phyloP scores from a whole-genome alignment of 2,888 invertebrate species.

The Stenichneumon culpator region DNA sequence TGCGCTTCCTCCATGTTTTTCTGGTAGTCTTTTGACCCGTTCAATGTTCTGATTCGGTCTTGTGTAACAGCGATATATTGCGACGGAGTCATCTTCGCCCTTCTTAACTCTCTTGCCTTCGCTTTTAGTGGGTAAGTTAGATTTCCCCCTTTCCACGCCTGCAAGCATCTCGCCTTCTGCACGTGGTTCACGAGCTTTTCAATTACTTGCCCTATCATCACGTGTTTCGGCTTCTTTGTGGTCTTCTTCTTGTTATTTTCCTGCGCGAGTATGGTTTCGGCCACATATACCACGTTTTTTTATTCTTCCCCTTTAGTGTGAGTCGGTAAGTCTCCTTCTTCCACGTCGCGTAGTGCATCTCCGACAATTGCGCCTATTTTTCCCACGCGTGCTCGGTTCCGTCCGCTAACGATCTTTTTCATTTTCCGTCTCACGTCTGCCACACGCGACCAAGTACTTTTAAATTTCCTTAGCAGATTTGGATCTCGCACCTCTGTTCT shows the following conservation, averaged over 20 bases:
- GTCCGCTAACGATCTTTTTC: background rate
- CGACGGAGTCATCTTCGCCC: background rate
- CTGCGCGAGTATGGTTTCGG: background rate
- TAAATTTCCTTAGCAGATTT: background rate
- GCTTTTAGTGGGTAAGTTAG: background rate
- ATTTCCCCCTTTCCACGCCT: background rate
- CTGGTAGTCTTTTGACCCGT: background rate
- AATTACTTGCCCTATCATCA: conserved; percentile 3
- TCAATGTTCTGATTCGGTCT: conserved; percentile 19
- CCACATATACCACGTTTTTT: conserved; percentile 34
- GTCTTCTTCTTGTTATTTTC: background rate
- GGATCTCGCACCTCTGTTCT: background rate
- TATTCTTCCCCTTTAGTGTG: background rate
- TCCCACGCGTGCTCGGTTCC: background rate
- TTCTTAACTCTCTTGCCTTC: conserved; percentile 22
- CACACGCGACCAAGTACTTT: conserved; percentile 43
- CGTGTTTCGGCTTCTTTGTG: conserved; percentile 21
- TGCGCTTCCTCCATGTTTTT: background rate
- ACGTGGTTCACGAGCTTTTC: conserved; percentile 19
- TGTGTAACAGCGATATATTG: background rate
- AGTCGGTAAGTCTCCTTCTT: background rate
- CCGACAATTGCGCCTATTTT: conserved; percentile 4
- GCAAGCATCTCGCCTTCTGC: background rate
- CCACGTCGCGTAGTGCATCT: background rate
- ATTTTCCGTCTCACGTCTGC: conserved; percentile 38